A percentile compares a stretch with the other conserved stretches of the same genome.
Evolutionary conservation across 1,140 invertebrate genomes (phyloP).

Genomic region (Chymomyza costata): DNA sequence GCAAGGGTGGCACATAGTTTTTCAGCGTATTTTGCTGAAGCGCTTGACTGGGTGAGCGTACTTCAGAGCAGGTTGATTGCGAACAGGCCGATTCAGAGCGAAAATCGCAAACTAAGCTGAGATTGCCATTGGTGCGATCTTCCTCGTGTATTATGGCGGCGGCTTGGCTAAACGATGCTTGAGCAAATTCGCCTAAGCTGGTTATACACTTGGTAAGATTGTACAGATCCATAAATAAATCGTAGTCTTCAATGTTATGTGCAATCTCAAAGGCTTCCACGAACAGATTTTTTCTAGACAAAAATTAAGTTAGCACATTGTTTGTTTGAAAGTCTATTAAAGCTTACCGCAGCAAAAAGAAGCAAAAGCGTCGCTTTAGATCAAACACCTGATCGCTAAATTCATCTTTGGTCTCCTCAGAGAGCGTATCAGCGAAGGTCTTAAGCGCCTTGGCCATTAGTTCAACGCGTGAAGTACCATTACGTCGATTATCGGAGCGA

Average conservation of each 20-base stretch:
- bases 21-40: slow-evolving; percentile 72
- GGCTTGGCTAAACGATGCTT: slow-evolving; percentile 85
- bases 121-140: slow-evolving; percentile 75
- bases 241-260: slow-evolving; percentile 88
- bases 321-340: neutral
- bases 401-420: slow-evolving; percentile 82
- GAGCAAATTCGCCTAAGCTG: slow-evolving; percentile 81
- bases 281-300: slow-evolving; percentile 82
- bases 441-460: slow-evolving; percentile 83
- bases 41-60: slow-evolving; percentile 15
- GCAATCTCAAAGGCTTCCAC: slow-evolving; percentile 91
- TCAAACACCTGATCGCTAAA: slow-evolving; percentile 84
- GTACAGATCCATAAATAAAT: slow-evolving; percentile 90
- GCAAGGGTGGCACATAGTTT: slow-evolving; percentile 71
- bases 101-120: slow-evolving; percentile 77
- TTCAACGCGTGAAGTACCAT: slow-evolving; percentile 81
- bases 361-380: slow-evolving; percentile 86
- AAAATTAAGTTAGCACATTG: neutral
- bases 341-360: slow-evolving; percentile 82
- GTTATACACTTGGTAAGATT: slow-evolving; percentile 84
- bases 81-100: slow-evolving; percentile 73
- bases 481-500: slow-evolving; percentile 77
- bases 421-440: slow-evolving; percentile 81
- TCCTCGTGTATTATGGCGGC: slow-evolving; percentile 78
- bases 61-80: slow-evolving; percentile 78